phyloP scores from a whole-genome alignment of 2,888 invertebrate species.

The Yponomeuta sedellus region DNA sequence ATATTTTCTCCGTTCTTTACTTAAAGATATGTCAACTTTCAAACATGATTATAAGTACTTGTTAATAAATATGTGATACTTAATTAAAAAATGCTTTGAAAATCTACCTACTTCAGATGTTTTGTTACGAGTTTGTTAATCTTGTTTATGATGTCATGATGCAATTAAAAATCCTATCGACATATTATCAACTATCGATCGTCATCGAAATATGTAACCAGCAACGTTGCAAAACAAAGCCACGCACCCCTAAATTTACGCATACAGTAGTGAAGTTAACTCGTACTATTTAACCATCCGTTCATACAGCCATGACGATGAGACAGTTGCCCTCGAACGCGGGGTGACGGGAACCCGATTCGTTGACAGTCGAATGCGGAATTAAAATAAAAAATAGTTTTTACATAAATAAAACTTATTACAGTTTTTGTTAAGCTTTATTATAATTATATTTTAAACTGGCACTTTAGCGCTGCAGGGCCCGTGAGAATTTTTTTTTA shows the following conservation, averaged over 20 bases:
- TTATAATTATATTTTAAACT: too few species aligned
- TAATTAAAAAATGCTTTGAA: too few species aligned
- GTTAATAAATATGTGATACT: too few species aligned
- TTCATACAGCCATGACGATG: conserved; percentile 58
- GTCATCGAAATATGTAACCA: not conserved
- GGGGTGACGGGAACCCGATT: conserved; percentile 33
- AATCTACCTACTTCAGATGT: too few species aligned
- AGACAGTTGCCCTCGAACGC: conserved; percentile 53
- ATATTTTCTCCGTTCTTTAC: not conserved
- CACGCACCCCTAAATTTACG: conserved; percentile 61
- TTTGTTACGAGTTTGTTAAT: too few species aligned
- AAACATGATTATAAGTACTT: not conserved
- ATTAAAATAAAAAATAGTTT: not conserved
- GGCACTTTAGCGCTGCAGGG: too few species aligned
- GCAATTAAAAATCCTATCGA: not conserved
- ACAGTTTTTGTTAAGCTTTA: too few species aligned
- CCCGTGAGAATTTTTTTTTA: too few species aligned
- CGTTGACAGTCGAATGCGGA: not conserved
- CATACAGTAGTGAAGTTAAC: conserved; percentile 72
- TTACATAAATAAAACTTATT: too few species aligned
- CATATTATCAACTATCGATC: not conserved
- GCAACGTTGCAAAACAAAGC: not conserved
- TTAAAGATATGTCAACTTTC: not conserved
- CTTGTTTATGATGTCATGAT: too few species aligned
- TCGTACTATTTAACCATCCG: conserved; percentile 74